phyloP scores from a whole-genome alignment of 2,113 vertebrate genomes.

The Ctenomys sociabilis region DNA sequence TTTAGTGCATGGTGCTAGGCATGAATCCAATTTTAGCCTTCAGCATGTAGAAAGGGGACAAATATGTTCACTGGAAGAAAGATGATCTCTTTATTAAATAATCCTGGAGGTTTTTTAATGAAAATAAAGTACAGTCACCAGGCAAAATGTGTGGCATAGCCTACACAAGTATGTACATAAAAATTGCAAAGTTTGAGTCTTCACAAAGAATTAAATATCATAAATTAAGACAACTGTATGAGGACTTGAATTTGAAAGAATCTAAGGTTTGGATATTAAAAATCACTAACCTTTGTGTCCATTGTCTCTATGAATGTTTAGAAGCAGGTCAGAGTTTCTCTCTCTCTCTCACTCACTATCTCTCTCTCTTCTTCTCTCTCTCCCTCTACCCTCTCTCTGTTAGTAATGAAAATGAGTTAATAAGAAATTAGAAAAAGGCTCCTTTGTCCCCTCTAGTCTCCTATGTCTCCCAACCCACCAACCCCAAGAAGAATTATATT shows the following conservation, averaged over 20 bases:
- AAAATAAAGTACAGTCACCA: neutral
- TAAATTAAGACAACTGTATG: neutral
- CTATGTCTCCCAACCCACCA: neutral
- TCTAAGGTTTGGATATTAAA: neutral
- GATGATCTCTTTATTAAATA: too few species aligned
- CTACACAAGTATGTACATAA: neutral
- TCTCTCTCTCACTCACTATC: neutral
- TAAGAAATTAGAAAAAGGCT: neutral
- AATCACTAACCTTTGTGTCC: neutral
- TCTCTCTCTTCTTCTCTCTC: neutral
- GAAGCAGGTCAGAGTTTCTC: neutral
- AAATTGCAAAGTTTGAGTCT: fast-evolving
- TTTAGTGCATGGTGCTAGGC: too few species aligned
- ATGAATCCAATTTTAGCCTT: too few species aligned
- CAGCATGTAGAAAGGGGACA: too few species aligned
- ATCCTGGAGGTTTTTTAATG: neutral
- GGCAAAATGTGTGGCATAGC: fast-evolving
- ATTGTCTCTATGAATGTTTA: neutral
- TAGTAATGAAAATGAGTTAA: neutral
- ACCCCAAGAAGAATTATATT: fast-evolving
- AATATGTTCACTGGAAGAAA: too few species aligned
- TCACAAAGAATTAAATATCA: neutral
- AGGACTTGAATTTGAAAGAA: neutral
- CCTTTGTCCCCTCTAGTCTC: fast-evolving
- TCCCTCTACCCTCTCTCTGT: neutral